Evolutionary conservation across 2,113 vertebrate species (phyloP).

Genomic region (Puntigrus tetrazona): DNA sequence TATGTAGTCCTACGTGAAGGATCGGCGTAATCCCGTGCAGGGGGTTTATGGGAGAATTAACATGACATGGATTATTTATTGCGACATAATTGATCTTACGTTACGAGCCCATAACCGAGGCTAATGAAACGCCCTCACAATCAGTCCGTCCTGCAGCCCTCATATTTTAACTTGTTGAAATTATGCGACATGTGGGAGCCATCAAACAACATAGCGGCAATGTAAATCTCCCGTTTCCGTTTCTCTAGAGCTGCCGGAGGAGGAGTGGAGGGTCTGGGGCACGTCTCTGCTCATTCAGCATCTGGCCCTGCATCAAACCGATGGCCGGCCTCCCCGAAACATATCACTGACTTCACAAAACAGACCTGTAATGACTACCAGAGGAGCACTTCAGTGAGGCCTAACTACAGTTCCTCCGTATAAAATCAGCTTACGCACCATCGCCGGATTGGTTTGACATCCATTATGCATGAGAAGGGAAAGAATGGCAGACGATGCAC

Average conservation of each 20-base stretch:
- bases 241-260: conserved; percentile 15
- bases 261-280: background rate
- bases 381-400: conserved; percentile 19
- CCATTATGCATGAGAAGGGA: conserved; percentile 19
- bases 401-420: background rate
- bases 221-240: conserved; percentile 51
- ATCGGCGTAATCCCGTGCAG: conserved; percentile 40
- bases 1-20: conserved; percentile 42
- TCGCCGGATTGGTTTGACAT: background rate
- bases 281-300: conserved; percentile 42
- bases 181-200: conserved; percentile 58
- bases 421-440: conserved; percentile 18
- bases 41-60: conserved; percentile 58
- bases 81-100: conserved; percentile 45
- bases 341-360: conserved; percentile 23
- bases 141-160: conserved; percentile 35
- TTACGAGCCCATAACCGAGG: conserved; percentile 25
- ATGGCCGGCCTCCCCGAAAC: conserved; percentile 3
- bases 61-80: conserved; percentile 56
- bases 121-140: conserved; percentile 44
- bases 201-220: conserved; percentile 51
- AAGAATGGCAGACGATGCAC: background rate
- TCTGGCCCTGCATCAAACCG: background rate
- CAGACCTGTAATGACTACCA: conserved; percentile 32
- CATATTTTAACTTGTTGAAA: conserved; percentile 56